Evolutionary conservation across 2,113 vertebrate species (phyloP), one percentile per base, ranked within the genome.

Genomic region (Passerina amoena): DNA sequence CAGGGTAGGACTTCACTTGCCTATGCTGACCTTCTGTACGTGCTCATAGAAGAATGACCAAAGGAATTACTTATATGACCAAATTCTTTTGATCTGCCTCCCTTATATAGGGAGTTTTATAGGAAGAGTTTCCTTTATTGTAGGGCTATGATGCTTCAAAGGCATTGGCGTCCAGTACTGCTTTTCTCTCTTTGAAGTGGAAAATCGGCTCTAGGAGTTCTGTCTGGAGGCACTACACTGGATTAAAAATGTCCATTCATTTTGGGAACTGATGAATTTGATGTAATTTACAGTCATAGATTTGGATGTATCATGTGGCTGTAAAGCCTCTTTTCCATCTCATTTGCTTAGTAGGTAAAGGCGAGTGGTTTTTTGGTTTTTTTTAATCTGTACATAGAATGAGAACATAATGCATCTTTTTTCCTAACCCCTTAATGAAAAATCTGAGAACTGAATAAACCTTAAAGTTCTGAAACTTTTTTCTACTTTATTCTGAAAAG

Each of bases 11-110:
- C 13, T 91, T 61, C 3, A 4, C 15, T n/a, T 48, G 14, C 22
- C n/a, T 44, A 6, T 17, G 6, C 0, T 12, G 51, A 54, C 10
- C 3, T 12, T 3, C 2, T 51, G 2, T 6, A 15, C 12, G 44
- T 25, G 30, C 11, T 53, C 45, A 4, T 25, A 7, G 11, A 11
- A 0, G 3, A 75, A 44, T 10, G n/a, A 40, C 63, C 40, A 38
- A 33, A 45, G n/a, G 7, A 25, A 47, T 40, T 4, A n/a, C 57
- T 79, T 63, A 4, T 1, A 5, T 0, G 5, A 35, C 30, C 40
- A 66, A 66, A 42, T 15, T 56, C 5, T 66, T 20, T 65, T 10
- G 9, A 11, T 33, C 17, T 77, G 6, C 9, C 6, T 81, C 20
- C 19, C 13, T n/a, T 20, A n/a, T n/a, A n/a, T n/a, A n/a, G n/a